Conservation (phyloP, 2,797 vertebrate species). For the Cercopithecus mitis region DNA sequence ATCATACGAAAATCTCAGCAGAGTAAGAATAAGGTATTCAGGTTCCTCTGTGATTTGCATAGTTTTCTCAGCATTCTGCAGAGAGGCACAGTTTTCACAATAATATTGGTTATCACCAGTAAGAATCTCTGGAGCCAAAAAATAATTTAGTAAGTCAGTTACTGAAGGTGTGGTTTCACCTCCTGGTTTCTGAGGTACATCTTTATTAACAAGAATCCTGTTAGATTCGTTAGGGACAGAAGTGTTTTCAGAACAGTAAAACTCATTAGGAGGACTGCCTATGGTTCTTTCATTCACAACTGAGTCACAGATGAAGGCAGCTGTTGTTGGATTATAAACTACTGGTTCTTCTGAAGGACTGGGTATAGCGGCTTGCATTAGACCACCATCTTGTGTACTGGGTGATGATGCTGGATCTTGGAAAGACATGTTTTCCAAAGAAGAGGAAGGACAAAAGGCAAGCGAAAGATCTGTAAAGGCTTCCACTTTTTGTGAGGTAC, state of each 20-base stretch:
- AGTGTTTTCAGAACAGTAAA: conserved; percentile 66
- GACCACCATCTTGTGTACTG: conserved; percentile 64
- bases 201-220: conserved; percentile 70
- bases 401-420: conserved; percentile 68
- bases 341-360: conserved; percentile 65
- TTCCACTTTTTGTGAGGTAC: conserved; percentile 96
- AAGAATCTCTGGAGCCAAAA: conserved; percentile 96
- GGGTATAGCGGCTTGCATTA: conserved; percentile 60
- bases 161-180: conserved; percentile 89
- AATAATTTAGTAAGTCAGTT: conserved; percentile 95
- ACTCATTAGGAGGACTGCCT: conserved; percentile 71
- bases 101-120: conserved; percentile 98
- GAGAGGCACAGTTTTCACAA: conserved; percentile 95
- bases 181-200: conserved; percentile 78
- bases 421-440: conserved; percentile 79
- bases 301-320: conserved; percentile 71
- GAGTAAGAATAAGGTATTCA: conserved; percentile 98
- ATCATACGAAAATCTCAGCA: conserved; percentile 97
- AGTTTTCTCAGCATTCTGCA: conserved; percentile 96
- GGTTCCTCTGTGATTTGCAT: conserved; percentile 95
- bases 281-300: conserved; percentile 69
- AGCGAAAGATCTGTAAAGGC: conserved; percentile 97
- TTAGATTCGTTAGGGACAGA: conserved; percentile 68
- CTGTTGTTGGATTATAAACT: conserved; percentile 57
- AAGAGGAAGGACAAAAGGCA: conserved; percentile 93